Conservation (phyloP, 2,888 invertebrate genomes). For the Patella ulyssiponensis region DNA sequence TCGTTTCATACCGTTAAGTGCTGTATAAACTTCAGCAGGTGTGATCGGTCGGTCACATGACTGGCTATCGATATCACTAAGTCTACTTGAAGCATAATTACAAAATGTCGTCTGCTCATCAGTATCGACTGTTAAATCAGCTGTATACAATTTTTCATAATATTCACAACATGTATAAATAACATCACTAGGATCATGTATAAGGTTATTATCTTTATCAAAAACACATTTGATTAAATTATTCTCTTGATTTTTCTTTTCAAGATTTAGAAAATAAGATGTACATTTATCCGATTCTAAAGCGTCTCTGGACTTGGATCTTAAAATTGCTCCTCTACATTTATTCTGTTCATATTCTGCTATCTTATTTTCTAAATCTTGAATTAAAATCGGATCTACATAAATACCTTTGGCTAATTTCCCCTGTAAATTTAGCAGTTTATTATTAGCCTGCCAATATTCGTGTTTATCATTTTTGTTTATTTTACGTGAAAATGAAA, state of each 20-base stretch:
- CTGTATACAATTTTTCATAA: not conserved
- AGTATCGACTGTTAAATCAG: not conserved
- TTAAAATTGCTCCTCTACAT: too few species aligned
- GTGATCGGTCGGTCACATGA: not conserved
- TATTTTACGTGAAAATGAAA: too few species aligned
- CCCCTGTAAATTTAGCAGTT: too few species aligned
- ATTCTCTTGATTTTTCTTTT: not conserved
- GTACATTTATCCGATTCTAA: not conserved
- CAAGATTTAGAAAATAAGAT: not conserved
- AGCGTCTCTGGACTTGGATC: not conserved
- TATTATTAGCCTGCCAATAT: too few species aligned
- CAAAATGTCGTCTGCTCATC: too few species aligned
- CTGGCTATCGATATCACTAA: not conserved
- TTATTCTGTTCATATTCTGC: too few species aligned
- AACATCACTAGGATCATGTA: not conserved
- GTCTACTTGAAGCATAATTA: too few species aligned
- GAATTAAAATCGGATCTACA: too few species aligned
- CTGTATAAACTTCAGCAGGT: not conserved
- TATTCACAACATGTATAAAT: not conserved
- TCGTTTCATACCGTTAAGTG: conserved; percentile 12
- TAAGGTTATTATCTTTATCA: not conserved
- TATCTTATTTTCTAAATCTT: too few species aligned
- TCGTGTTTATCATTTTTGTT: too few species aligned
- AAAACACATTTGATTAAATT: not conserved
- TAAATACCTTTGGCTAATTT: too few species aligned